Evolutionary conservation across 2,113 vertebrate genomes (phyloP).

Genomic region (Megaceryle maxima): DNA sequence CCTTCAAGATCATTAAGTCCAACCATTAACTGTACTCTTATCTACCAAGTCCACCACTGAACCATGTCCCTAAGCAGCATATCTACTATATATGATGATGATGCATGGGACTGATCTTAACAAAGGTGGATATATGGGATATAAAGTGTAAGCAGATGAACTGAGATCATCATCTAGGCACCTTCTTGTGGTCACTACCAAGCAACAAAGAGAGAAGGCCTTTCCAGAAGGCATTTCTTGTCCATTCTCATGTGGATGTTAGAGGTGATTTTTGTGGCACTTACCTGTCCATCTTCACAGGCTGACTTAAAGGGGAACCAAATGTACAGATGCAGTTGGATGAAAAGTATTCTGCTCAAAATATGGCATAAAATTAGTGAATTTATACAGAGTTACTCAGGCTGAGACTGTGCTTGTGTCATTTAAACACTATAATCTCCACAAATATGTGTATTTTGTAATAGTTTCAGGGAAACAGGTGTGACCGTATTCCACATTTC

Average conservation of each 20-base stretch:
- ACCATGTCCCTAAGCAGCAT: no score
- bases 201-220: neutral
- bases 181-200: neutral
- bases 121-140: neutral
- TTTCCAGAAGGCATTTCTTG: neutral
- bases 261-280: neutral
- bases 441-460: neutral
- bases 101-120: neutral
- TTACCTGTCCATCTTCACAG: neutral
- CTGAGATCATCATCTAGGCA: neutral
- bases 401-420: neutral
- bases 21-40: no score
- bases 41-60: no score
- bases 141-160: neutral
- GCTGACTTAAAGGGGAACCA: neutral
- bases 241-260: neutral
- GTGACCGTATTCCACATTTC: neutral
- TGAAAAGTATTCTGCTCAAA: neutral
- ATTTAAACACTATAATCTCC: neutral
- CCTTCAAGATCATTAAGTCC: no score
- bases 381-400: neutral
- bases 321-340: neutral
- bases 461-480: neutral
- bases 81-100: accelerated
- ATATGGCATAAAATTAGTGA: neutral